Evolutionary conservation across 2,888 invertebrate species (phyloP).

Genomic region (Sarcophaga variegata): DNA sequence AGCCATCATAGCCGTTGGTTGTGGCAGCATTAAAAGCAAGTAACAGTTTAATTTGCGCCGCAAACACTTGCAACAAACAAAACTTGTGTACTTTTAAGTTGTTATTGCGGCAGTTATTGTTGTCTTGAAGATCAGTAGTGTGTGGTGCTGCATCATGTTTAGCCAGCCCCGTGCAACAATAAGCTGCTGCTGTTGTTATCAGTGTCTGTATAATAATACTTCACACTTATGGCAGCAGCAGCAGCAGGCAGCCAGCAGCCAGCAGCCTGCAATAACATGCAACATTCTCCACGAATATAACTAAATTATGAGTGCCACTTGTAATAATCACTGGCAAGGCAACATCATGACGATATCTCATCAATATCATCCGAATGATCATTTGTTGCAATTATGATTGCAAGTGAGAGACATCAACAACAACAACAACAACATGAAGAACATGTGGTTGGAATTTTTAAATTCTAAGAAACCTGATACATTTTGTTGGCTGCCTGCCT

Average conservation of each 20-base stretch:
- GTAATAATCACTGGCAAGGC: background rate
- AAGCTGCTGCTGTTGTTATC: constrained; percentile 48
- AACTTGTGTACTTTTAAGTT: background rate
- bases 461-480: background rate
- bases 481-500: background rate
- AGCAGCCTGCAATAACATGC: constrained; percentile 25
- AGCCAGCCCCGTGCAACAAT: constrained; percentile 3
- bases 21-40: constrained; percentile 26
- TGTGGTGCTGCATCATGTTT: constrained; percentile 30
- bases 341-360: background rate
- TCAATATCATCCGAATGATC: background rate
- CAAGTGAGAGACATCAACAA: background rate
- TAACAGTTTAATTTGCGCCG: constrained; percentile 43
- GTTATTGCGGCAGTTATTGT: background rate
- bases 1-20: constrained; percentile 54
- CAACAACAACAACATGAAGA: background rate
- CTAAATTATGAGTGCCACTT: background rate
- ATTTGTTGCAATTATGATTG: background rate
- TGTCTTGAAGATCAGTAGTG: constrained; percentile 34
- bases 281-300: background rate
- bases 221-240: constrained; percentile 60
- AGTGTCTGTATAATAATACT: constrained; percentile 58
- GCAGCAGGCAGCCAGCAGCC: constrained; percentile 3
- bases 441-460: background rate
- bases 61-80: background rate